phyloP scores from a whole-genome alignment of 1,140 invertebrate genomes.

The Cepaea nemoralis region DNA sequence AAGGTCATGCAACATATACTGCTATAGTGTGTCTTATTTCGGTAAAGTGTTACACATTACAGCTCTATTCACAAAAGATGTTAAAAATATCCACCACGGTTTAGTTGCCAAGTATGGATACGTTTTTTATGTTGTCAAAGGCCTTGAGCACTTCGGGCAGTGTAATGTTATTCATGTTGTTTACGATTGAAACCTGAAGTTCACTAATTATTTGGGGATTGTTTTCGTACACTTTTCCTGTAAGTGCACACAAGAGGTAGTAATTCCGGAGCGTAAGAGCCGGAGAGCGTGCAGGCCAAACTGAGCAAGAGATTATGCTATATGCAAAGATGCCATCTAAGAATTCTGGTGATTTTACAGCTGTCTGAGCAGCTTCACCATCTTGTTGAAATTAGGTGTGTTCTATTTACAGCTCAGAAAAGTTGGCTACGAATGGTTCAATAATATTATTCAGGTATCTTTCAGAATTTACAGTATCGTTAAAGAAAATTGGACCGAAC shows the following conservation, averaged over 20 bases:
- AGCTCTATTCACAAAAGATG: too few relatives aligned
- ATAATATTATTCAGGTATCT: background rate
- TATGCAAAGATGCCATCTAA: background rate
- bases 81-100: too few relatives aligned
- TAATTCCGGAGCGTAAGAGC: background rate
- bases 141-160: too few relatives aligned
- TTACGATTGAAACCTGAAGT: too few relatives aligned
- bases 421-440: background rate
- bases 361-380: background rate
- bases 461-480: background rate
- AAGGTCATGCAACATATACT: too few relatives aligned
- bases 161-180: too few relatives aligned
- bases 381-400: background rate
- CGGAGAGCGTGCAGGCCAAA: background rate
- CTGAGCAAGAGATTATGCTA: background rate
- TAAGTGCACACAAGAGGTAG: background rate
- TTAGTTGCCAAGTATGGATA: too few relatives aligned
- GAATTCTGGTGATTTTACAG: background rate
- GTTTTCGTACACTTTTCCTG: constrained; percentile 2
- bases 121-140: too few relatives aligned
- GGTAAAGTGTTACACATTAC: too few relatives aligned
- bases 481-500: background rate
- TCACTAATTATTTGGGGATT: background rate
- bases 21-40: too few relatives aligned
- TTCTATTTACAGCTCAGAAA: background rate